Conservation (phyloP, 1,140 invertebrate genomes). For the Palaemon carinicauda region DNA sequence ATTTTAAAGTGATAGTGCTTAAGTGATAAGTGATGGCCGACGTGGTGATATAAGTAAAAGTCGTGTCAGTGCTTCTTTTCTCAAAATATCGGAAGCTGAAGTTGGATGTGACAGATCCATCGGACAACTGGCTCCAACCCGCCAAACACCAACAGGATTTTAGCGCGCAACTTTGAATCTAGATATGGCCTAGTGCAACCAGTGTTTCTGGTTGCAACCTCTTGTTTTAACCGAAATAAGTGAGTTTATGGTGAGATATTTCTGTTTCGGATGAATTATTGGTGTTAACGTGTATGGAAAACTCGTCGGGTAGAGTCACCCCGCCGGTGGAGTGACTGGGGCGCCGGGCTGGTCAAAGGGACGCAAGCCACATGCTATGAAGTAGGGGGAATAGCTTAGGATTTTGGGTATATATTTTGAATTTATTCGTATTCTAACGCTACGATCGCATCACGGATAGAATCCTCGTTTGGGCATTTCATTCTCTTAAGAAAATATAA, state of each 20-base stretch:
- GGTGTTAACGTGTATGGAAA: background rate
- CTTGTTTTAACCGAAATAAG: background rate
- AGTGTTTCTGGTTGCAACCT: background rate
- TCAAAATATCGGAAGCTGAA: background rate
- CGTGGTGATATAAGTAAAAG: background rate
- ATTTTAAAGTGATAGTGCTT: background rate
- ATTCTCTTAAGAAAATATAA: background rate
- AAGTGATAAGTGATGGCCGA: conserved; percentile 10
- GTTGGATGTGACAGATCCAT: conserved; percentile 42
- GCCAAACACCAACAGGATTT: conserved; percentile 26
- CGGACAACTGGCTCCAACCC: conserved; percentile 20
- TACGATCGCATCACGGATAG: too few species aligned
- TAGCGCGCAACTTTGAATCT: conserved; percentile 41
- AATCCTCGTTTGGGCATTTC: too few species aligned
- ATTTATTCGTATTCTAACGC: background rate
- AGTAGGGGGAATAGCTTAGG: background rate
- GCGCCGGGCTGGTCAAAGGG: conserved; percentile 15
- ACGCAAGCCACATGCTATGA: conserved; percentile 22
- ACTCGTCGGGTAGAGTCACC: conserved; percentile 21
- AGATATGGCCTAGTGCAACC: background rate
- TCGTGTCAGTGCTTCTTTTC: background rate
- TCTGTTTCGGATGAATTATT: background rate
- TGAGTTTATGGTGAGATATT: background rate
- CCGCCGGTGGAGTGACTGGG: conserved; percentile 29
- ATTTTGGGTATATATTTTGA: background rate